These are phyloP conservation scores for Ictidomys tridecemlineatus DNA, from an alignment of 2,113 vertebrate genomes.

Conservation along the genomic window DNA sequence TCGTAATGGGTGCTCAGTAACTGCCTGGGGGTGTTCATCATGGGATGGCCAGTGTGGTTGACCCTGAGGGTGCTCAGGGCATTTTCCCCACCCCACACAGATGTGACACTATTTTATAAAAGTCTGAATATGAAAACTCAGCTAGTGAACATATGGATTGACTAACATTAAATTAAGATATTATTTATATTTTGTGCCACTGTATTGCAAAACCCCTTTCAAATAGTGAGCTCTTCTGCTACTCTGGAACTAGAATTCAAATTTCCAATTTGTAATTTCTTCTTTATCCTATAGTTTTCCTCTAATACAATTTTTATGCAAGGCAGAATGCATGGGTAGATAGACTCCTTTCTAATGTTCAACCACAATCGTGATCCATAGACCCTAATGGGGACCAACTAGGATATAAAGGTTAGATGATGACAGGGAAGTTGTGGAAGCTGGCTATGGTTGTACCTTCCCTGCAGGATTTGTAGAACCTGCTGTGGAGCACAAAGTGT, in stretches of 20 bases:
- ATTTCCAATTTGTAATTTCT: not conserved
- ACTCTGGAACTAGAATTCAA: slow-evolving; percentile 1
- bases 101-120: not conserved
- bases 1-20: not conserved
- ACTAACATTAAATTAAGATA: not conserved
- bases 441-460: not conserved
- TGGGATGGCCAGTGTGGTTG: not conserved
- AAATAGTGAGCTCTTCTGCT: not conserved
- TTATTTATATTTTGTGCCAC: slow-evolving; percentile 40
- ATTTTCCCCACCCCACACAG: not conserved
- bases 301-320: not conserved
- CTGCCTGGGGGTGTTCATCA: not conserved
- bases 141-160: not conserved
- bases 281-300: not conserved
- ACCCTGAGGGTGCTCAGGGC: not conserved
- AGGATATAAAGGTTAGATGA: not conserved
- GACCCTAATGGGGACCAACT: too few relatives aligned
- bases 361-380: not conserved
- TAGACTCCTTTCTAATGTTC: not conserved
- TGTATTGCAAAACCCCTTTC: not conserved
- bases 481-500: not conserved
- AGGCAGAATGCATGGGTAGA: not conserved
- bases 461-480: not conserved
- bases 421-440: not conserved
- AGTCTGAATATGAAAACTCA: slow-evolving; percentile 35